Evolutionary conservation across 2,797 vertebrate genomes (phyloP), one percentile per base, ranked within the genome.

Genomic region (Parotocinclus haroldoi): DNA sequence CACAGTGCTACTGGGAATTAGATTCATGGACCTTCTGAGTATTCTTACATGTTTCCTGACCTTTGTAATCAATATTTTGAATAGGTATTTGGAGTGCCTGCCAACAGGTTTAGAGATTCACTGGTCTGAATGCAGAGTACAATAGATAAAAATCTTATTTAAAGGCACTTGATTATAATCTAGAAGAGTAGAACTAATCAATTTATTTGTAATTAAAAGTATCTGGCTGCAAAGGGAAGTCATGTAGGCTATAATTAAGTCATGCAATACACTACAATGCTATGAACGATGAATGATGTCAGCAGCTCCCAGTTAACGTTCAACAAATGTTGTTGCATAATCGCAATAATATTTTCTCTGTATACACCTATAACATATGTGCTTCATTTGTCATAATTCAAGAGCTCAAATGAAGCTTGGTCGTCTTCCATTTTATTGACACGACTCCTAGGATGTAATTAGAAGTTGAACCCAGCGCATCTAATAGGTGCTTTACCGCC

Each of bases 381-480:
- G 46, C 39, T 62, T 9, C 38, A 65, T 9, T 27, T 10, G 39
- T 67, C 63, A 56, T 16, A 27, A 2, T 27, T 27, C 27, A 46
- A 58, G 42, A 53, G 12, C 18, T 40, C 38, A 44, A 60, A 58
- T 27, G 38, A 13, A 59, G 60, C 16, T 57, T 48, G 27, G 39
- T 75, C 52, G 42, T 18, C 49, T 61, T 60, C 18, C 61, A 72
- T 74, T 60, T 45, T 66, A 63, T 58, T 59, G 70, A 54, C 53
- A 56, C 37, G 63, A 51, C 63, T 58, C 68, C 57, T 59, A 38
- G 64, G 58, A 73, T 70, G 66, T 51, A 68, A 77, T 76, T 79
- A 72, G 37, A 61, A 51, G 49, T 71, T 60, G 53, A 73, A 61
- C 59, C 67, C 36, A 46, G 66, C 55, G 14, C 51, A 60, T 63